Conservation (phyloP, 1,140 invertebrate genomes). For the Campoletis sonorensis region DNA sequence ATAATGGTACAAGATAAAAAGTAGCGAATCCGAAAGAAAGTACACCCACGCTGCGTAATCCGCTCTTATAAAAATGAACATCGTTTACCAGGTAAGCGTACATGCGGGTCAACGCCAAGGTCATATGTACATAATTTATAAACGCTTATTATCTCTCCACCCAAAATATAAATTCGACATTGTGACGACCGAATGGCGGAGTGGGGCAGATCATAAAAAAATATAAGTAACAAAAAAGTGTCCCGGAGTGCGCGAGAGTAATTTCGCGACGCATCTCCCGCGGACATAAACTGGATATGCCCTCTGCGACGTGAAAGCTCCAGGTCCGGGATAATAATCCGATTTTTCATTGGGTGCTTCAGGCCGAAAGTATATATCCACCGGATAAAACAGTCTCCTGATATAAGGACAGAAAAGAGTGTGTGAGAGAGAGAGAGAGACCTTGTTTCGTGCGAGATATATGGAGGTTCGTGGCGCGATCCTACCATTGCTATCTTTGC, state of each 20-base stretch:
- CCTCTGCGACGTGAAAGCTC: conserved; percentile 26
- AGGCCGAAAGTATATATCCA: conserved; percentile 5
- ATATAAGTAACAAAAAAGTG: conserved; percentile 12
- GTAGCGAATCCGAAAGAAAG: neutral
- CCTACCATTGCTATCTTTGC: conserved; percentile 10
- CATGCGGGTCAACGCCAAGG: conserved; percentile 13
- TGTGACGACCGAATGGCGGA: neutral
- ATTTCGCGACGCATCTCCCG: conserved; percentile 32
- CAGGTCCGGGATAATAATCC: conserved; percentile 39
- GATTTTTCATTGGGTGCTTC: conserved; percentile 31
- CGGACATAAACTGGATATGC: conserved; percentile 25
- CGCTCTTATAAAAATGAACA: conserved; percentile 35
- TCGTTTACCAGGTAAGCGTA: conserved; percentile 32
- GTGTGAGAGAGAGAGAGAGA: neutral
- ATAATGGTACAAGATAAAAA: conserved; percentile 14
- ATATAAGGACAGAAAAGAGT: neutral
- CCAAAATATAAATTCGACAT: conserved; percentile 28
- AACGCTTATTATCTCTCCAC: conserved; percentile 38
- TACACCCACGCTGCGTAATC: conserved; percentile 25
- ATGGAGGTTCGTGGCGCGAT: conserved; percentile 18
- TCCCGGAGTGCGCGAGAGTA: conserved; percentile 27
- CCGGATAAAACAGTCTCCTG: neutral
- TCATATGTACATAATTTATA: conserved; percentile 36
- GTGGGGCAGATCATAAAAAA: conserved; percentile 2
- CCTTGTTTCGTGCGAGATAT: conserved; percentile 25